Evolutionary conservation across 2,888 invertebrate species (phyloP), one percentile per base, ranked within the genome.

Genomic region (Oligia strigilis): DNA sequence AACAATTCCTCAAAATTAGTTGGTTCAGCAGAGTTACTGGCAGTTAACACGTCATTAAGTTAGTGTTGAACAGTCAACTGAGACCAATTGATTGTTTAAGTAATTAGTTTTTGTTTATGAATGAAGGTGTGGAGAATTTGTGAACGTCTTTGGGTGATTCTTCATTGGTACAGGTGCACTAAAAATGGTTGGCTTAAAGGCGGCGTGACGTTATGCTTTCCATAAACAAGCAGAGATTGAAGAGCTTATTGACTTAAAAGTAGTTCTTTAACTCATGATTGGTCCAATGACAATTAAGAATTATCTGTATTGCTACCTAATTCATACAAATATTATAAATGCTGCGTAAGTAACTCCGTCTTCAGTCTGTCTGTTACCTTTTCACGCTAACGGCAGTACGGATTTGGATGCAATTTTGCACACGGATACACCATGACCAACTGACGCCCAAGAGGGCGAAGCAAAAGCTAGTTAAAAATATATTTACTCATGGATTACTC

Each of bases 71-170:
- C 29, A 76, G 79, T 80, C 83, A 52, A 82, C 69, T 29, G 64
- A 19, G 49, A 79, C 82, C 52, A 77, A 88, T 80, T 82, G 89
- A 88, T 84, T 84, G 80, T 80, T 2, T n/a, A 23, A 71, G 52
- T 84, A 82, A 80, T 87, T 87, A 87, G 70, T 71, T 58, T 80
- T 69, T 80, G 67, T 75, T 36, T 77, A 14, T 74, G 43, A 60
- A 74, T 75, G 29, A n/a, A 69, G 62, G 62, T 70, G 43, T 65
- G 19, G n/a, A 64, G 72, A 55, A 49, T 76, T 60, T 62, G 6
- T 29, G 36, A 58, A 14, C 2, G 6, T 40, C 14, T 71, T 14
- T 71, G 9, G 23, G 9, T 23, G 14, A 36, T 36, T 52, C 36
- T 23, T 55, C 8, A n/a, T 40, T 23, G 9, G 9, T 55, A 23